phyloP scores from a whole-genome alignment of 2,113 vertebrate species.

The Morphnarchus princeps region DNA sequence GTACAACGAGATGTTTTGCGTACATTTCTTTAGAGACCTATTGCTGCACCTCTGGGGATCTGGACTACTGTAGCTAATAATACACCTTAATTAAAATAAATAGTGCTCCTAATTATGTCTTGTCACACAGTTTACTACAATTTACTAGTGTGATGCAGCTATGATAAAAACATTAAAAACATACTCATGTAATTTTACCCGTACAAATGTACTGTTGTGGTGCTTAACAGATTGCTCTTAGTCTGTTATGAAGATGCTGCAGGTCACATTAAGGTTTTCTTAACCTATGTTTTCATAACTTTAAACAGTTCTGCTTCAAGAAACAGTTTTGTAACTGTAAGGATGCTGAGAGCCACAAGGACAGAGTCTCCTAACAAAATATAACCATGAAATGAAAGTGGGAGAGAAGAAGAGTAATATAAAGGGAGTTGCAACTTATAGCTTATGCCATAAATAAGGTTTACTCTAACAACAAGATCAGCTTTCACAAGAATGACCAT shows the following conservation, averaged over 20 bases:
- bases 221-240: background rate
- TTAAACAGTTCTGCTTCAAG: background rate
- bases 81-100: constrained; percentile 45
- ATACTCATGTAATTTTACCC: background rate
- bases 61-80: background rate
- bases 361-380: background rate
- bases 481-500: background rate
- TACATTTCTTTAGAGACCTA: background rate
- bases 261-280: background rate
- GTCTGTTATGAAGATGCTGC: background rate
- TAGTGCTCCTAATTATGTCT: background rate
- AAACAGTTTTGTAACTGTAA: background rate
- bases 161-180: background rate
- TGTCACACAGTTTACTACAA: background rate
- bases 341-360: background rate
- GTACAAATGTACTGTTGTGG: background rate
- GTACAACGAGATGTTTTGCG: background rate
- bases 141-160: background rate
- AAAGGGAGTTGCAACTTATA: background rate
- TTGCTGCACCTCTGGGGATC: background rate
- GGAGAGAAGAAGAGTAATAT: background rate
- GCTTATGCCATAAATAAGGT: background rate
- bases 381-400: background rate
- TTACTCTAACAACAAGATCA: background rate
- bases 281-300: background rate